Conservation (phyloP, 2,113 vertebrate genomes). For the Catagonus wagneri region DNA sequence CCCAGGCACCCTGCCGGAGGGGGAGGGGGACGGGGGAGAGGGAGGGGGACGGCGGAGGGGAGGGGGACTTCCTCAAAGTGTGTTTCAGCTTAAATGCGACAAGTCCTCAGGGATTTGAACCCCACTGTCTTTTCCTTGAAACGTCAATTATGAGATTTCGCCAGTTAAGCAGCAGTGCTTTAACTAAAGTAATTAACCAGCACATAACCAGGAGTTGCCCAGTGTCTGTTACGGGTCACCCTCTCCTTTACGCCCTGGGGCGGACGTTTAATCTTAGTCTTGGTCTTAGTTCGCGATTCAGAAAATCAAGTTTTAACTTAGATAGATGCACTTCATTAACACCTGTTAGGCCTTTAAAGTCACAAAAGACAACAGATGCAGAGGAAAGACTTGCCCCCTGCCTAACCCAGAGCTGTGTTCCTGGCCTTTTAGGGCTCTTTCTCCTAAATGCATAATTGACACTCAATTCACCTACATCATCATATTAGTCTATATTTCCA, state of each 20-base stretch:
- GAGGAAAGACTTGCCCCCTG: not conserved
- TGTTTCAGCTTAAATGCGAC: not conserved
- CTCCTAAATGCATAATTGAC: not conserved
- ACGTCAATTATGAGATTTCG: not conserved
- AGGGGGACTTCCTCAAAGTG: not conserved
- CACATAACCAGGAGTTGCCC: not conserved
- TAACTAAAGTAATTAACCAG: constrained; percentile 15
- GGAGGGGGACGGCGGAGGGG: not conserved
- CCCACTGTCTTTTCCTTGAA: constrained; percentile 36
- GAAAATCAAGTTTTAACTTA: constrained; percentile 25
- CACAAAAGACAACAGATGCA: too few relatives aligned
- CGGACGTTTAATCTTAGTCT: not conserved
- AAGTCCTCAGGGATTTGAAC: constrained; percentile 24
- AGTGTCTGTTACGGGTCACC: not conserved
- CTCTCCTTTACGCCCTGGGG: not conserved
- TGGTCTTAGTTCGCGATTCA: not conserved
- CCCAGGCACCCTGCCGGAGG: not conserved
- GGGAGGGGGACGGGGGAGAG: not conserved
- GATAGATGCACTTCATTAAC: not conserved
- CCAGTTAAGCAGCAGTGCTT: not conserved
- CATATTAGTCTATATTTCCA: not conserved
- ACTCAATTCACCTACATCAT: not conserved
- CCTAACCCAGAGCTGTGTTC: too few relatives aligned
- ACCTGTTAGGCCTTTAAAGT: not conserved
- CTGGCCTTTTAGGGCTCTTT: not conserved